Base-by-base conservation (phyloP, 2,113 vertebrate species). In the Rhinopomastus cyanomelas region DNA sequence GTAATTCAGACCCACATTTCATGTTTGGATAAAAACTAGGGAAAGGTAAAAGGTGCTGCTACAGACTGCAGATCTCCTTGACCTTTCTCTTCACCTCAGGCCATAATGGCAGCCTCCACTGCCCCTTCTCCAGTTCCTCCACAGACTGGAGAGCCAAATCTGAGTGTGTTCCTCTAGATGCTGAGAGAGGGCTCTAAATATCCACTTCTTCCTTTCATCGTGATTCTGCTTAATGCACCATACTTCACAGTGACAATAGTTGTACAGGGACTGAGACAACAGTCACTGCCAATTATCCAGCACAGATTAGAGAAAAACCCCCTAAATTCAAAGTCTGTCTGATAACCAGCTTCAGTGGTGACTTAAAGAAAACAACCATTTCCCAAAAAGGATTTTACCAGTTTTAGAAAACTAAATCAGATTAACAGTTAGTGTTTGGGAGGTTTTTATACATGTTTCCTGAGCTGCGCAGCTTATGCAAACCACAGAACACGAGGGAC, bases 71-170 rank as follows among this genome's bases (percentile, higher is more conserved):
- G 34, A 32, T n/a, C 44, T 14, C 27, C 21, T 23, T 13, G 25
- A 55, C 21, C 27, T 60, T 51, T 17, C 49, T 65, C 61, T 64
- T 55, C 1, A 0, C 12, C 48, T 16, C 27, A 18, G 14, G 17
- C 21, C 15, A 18, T 0, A 1, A 32, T 0, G 5, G 15, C 39
- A 71, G 22, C 22, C 26, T 66, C 29, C 60, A 4, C 53, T 29
- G 42, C n/a, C 9, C n/a, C 23, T 12, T n/a, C 53, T 39, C 52
- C 26, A 67, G 78, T 48, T 76, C 27, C 37, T 49, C 30, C 39
- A 21, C 53, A 42, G 20, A n/a, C 21, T 25, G 16, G 39, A 23
- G 11, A 60, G 39, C 46, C 65, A 76, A 51, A 69, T 11, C 39
- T 22, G n/a, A 37, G 39, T 27, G 39, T 4, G 5, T 8, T 53